Evolutionary conservation across 1,140 invertebrate genomes (phyloP).

Genomic region (Drosophila littoralis): DNA sequence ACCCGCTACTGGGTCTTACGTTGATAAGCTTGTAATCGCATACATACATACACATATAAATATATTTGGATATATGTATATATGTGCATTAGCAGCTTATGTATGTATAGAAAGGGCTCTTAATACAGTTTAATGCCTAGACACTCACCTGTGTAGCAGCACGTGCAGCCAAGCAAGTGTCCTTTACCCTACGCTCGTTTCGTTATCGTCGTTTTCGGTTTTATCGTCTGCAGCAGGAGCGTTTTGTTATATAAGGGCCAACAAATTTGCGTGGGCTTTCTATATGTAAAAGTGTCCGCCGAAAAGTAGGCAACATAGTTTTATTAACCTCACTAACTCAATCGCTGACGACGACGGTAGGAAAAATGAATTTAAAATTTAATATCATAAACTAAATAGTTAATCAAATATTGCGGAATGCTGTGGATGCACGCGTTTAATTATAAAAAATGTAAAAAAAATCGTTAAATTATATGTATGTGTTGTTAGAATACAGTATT

Average conservation of each 20-base stretch:
- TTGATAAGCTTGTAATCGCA: constrained; percentile 28
- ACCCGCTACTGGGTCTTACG: constrained; percentile 35
- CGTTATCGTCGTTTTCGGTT: not conserved
- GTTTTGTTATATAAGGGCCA: constrained; percentile 46
- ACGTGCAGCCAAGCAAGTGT: constrained; percentile 24
- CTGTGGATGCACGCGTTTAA: not conserved
- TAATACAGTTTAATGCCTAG: constrained; percentile 12
- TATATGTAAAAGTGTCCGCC: constrained; percentile 15
- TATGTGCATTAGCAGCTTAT: constrained; percentile 8
- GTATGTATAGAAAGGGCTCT: constrained; percentile 5
- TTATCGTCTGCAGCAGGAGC: constrained; percentile 2
- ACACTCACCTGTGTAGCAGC: constrained; percentile 17
- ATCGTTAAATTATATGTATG: constrained; percentile 11
- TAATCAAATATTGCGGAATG: not conserved
- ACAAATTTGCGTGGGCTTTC: constrained; percentile 26
- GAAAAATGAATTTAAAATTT: not conserved
- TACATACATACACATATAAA: constrained; percentile 2
- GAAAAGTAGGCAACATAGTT: constrained; percentile 32
- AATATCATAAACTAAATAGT: not conserved
- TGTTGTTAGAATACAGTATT: not conserved
- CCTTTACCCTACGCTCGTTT: constrained; percentile 1
- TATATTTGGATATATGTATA: constrained; percentile 1
- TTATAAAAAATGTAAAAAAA: not conserved
- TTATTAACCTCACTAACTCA: not conserved
- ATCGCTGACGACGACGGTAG: not conserved